Base-by-base conservation (phyloP, 2,113 vertebrate genomes). In the Promerops cafer region DNA sequence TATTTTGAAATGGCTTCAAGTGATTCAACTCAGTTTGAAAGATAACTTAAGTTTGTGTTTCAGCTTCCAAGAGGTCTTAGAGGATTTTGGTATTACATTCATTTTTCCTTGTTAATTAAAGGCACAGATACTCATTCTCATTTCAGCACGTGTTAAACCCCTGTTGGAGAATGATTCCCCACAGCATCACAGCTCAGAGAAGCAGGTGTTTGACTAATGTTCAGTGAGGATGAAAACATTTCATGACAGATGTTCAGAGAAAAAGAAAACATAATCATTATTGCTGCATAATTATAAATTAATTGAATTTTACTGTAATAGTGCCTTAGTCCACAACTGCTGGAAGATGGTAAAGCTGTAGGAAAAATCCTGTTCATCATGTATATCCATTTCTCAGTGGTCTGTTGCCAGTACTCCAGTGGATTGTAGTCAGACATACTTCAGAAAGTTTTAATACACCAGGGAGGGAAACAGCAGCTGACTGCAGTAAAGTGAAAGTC, bases 181-280 rank as follows among this genome's bases (percentile, higher is more conserved):
- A 47, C 83, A 86, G 68, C 71, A 70, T 63, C 71, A 50, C 39
- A 70, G 89, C 68, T 83, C 83, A 71, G 80, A 84, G 86, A 92
- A 96, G 57, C 92, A 92, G 90, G 92, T 97, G 95, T 93, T 90
- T 93, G 54, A 84, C 68, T 96, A 66, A 94, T 70, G 83, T 83
- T 88, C 54, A 77, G 59, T 54, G 75, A 94, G 81, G 71, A 77
- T 90, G 37, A 86, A 96, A 92, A 88, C 50, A 88, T 77, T 86
- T 69, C 1, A 3, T 88, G 88, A 86, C 96, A 97, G 94, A 95
- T 95, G 90, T 88, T 97, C 79, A 80, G 88, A 80, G 88, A n/a
- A 92, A 76, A 93, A 79, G 61, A 80, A 93, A 95, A 79, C 82
- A 72, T 82, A 93, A 93, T 70, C 63, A 66, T 94, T 90, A 95